Percentiles rank a stretch among this genome's conserved stretches.
These are phyloP conservation scores for Chloromyia formosa DNA, from an alignment of 2,888 invertebrate species.

Conservation along the genomic window DNA sequence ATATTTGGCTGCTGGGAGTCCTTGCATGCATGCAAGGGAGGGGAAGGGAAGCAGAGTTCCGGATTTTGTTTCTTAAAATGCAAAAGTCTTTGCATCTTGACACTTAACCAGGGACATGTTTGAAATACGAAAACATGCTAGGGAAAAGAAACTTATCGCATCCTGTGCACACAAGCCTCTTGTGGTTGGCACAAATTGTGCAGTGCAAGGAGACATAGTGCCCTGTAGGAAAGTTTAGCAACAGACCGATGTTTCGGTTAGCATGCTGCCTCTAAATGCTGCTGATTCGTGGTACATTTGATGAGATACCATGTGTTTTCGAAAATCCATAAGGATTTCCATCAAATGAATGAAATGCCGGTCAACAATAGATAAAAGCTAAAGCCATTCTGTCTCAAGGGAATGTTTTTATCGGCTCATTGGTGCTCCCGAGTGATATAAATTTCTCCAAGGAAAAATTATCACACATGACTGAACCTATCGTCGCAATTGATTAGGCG, in stretches of 20 bases:
- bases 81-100: background rate
- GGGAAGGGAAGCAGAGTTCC: background rate
- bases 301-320: background rate
- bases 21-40: background rate
- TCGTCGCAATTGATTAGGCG: conserved; percentile 17
- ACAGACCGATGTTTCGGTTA: no score
- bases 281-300: no score
- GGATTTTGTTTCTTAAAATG: background rate
- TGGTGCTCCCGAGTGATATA: conserved; percentile 1
- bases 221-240: background rate
- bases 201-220: background rate
- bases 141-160: background rate
- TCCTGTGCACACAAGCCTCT: background rate
- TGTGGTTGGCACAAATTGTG: background rate
- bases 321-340: background rate
- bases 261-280: no score
- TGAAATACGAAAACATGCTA: background rate
- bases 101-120: background rate
- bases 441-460: conserved; percentile 7
- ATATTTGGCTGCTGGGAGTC: no score
- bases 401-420: background rate
- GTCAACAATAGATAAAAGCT: background rate
- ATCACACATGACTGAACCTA: conserved; percentile 21
- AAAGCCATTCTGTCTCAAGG: background rate
- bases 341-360: background rate